Evolutionary conservation across 2,888 invertebrate genomes (phyloP).

Genomic region (Disparrhopalites patrizii): DNA sequence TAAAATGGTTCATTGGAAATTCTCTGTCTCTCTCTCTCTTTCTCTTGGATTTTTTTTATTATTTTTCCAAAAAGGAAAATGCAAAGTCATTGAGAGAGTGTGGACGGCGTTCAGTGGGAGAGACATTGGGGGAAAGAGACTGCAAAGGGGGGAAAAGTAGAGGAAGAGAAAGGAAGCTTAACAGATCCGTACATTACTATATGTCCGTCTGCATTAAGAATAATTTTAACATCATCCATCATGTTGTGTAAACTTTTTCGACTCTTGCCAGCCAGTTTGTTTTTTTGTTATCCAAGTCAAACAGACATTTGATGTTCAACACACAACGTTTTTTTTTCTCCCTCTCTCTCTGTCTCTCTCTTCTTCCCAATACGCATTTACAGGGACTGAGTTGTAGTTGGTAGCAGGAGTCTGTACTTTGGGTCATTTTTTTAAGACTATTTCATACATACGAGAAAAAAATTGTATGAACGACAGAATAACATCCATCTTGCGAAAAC

Average conservation of each 20-base stretch:
- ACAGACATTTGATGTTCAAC: slow-evolving; percentile 29
- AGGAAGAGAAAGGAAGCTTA: slow-evolving; percentile 5
- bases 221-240: slow-evolving; percentile 40
- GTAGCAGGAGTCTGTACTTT: neutral
- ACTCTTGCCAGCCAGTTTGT: slow-evolving; percentile 28
- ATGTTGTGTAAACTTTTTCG: slow-evolving; percentile 37
- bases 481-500: slow-evolving; percentile 16
- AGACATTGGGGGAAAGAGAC: neutral
- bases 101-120: neutral
- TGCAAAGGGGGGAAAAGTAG: neutral
- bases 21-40: slow-evolving; percentile 1
- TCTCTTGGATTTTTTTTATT: neutral
- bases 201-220: slow-evolving; percentile 38
- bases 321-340: slow-evolving; percentile 9
- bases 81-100: neutral
- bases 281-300: slow-evolving; percentile 34
- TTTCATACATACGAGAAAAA: too few relatives aligned
- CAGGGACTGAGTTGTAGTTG: too few relatives aligned
- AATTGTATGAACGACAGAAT: too few relatives aligned
- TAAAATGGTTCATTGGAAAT: too few relatives aligned
- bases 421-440: neutral
- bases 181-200: slow-evolving; percentile 27
- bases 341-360: slow-evolving; percentile 1
- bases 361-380: too few relatives aligned
- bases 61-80: too few relatives aligned